phyloP scores from a whole-genome alignment of 64 coral and sea anemone species.

The Dendronephthya gigantea region DNA sequence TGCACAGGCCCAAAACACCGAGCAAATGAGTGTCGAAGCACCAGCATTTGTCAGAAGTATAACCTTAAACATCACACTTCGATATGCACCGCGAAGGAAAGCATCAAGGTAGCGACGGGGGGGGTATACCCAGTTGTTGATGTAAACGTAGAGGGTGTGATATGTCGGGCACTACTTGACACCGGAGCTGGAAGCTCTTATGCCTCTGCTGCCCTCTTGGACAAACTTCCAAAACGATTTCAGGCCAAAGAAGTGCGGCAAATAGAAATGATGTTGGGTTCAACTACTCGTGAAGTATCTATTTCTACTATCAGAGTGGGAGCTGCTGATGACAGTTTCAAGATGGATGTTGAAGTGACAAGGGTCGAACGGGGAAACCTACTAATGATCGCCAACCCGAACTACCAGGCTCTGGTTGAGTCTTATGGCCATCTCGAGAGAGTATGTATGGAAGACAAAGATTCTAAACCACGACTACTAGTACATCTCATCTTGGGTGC shows the following conservation, averaged over 20 bases:
- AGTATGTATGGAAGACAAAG: too few species aligned
- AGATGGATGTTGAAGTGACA: conserved; percentile 23
- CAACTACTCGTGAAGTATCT: not conserved
- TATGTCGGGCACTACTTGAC: conserved; percentile 18
- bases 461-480: too few species aligned
- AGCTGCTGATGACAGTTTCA: conserved; percentile 16
- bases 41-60: not conserved
- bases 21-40: conserved; percentile 23
- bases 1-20: conserved; percentile 36
- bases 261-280: conserved; percentile 41
- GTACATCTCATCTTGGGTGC: too few species aligned
- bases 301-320: conserved; percentile 13
- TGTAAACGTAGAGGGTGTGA: conserved; percentile 11
- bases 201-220: conserved; percentile 13
- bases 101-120: not conserved
- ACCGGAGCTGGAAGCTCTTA: conserved; percentile 42
- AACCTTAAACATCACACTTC: not conserved
- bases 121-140: conserved; percentile 29
- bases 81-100: not conserved
- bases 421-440: too few species aligned
- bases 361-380: conserved; percentile 2
- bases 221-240: not conserved
- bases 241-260: not conserved
- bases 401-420: not conserved
- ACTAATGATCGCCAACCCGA: conserved; percentile 21